A percentile compares a stretch with the other conserved stretches of the same genome.
Conservation (phyloP, 2,888 invertebrate genomes). For the Hoplodrina blanda region DNA sequence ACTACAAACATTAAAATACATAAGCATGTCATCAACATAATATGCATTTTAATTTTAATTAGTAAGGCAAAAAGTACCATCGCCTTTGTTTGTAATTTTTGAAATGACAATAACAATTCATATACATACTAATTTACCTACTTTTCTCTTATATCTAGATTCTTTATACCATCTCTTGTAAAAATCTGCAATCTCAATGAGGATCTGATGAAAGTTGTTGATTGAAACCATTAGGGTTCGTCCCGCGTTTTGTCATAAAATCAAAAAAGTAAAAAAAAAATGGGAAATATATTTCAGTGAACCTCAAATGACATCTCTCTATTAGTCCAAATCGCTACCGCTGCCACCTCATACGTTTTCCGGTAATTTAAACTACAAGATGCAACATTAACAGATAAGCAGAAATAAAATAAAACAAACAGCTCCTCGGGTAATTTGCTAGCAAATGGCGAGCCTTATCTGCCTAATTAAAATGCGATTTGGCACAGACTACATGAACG, state of each 20-base stretch:
- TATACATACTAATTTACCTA: not conserved
- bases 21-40: slow-evolving; percentile 3
- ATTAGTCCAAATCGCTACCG: slow-evolving; percentile 34
- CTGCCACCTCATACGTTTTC: slow-evolving; percentile 68
- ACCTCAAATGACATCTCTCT: slow-evolving; percentile 10
- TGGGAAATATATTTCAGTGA: no score
- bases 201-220: not conserved
- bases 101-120: not conserved
- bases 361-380: slow-evolving; percentile 84
- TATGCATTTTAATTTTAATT: not conserved
- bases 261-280: not conserved
- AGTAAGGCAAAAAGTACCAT: not conserved
- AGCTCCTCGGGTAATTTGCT: slow-evolving; percentile 84
- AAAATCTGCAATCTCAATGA: not conserved
- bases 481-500: slow-evolving; percentile 77
- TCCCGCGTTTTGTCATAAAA: not conserved
- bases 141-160: not conserved
- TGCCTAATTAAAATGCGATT: slow-evolving; percentile 89
- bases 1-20: no score
- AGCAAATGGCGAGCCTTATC: slow-evolving; percentile 87
- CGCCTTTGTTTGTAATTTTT: not conserved
- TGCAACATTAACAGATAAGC: slow-evolving; percentile 85
- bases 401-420: slow-evolving; percentile 86
- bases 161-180: not conserved
- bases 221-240: not conserved